These are phyloP conservation scores for Mus pahari DNA, from an alignment of 2,113 vertebrate genomes.

Conservation along the genomic window DNA sequence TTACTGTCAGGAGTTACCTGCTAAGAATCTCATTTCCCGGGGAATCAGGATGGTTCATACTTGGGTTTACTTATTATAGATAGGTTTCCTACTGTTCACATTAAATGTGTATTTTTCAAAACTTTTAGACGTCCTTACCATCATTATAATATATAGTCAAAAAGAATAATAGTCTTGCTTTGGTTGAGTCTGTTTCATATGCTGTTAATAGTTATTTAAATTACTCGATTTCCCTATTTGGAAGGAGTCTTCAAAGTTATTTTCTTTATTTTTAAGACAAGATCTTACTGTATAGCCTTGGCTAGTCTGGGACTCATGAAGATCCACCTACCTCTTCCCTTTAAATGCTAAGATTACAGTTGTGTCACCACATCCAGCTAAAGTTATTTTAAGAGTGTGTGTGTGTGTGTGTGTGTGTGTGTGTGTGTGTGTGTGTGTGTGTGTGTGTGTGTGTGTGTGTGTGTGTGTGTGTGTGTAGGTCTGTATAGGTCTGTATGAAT, in stretches of 20 bases:
- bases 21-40: conserved; percentile 6
- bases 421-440: background rate
- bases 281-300: background rate
- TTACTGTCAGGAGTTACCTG: conserved; percentile 17
- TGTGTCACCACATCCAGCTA: background rate
- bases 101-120: conserved; percentile 45
- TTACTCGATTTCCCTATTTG: background rate
- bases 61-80: conserved; percentile 33
- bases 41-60: conserved; percentile 25
- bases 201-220: conserved; percentile 61
- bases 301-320: background rate
- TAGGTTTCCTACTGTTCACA: background rate
- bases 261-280: background rate
- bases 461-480: too few relatives aligned
- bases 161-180: conserved; percentile 14
- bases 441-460: background rate
- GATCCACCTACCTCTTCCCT: background rate
- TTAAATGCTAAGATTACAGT: background rate
- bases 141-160: background rate
- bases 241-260: background rate
- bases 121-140: conserved; percentile 22
- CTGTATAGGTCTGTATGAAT: too few relatives aligned
- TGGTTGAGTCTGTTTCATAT: conserved; percentile 41
- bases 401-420: background rate
- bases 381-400: background rate